A percentile compares a stretch with the other conserved stretches of the same genome.
Conservation (phyloP, 35 echinoderm and acorn worm genomes). For the Apostichopus japonicus region DNA sequence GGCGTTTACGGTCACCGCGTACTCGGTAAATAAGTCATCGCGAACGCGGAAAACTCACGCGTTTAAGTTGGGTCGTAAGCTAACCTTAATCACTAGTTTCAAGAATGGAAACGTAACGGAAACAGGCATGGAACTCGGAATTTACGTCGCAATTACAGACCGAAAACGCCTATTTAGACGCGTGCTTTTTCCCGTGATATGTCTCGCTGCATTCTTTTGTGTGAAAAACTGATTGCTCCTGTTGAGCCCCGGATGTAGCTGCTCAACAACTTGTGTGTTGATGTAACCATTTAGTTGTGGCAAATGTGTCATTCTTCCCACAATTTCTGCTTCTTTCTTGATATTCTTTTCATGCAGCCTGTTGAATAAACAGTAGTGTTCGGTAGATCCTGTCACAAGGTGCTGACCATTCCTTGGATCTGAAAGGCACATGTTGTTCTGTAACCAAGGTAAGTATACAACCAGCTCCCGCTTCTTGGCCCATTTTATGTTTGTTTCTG, state of each 20-base stretch:
- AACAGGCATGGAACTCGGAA: too few species aligned
- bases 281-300: not conserved
- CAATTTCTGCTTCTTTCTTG: not conserved
- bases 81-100: too few species aligned
- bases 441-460: not conserved
- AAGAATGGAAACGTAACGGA: too few species aligned
- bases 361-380: slow-evolving; percentile 26
- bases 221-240: not conserved
- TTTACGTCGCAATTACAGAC: too few species aligned
- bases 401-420: not conserved
- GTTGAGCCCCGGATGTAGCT: not conserved
- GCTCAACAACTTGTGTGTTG: not conserved
- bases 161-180: too few species aligned
- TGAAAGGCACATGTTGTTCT: not conserved
- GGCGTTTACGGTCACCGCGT: too few species aligned
- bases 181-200: too few species aligned
- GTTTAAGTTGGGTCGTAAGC: too few species aligned
- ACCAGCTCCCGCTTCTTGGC: not conserved
- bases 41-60: too few species aligned
- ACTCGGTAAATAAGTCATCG: too few species aligned
- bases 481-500: not conserved
- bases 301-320: not conserved
- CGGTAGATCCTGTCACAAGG: not conserved
- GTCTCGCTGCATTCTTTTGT: not conserved
- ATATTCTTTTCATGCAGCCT: slow-evolving; percentile 10